phyloP scores from a whole-genome alignment of 2,113 vertebrate genomes.

The Smithornis capensis region DNA sequence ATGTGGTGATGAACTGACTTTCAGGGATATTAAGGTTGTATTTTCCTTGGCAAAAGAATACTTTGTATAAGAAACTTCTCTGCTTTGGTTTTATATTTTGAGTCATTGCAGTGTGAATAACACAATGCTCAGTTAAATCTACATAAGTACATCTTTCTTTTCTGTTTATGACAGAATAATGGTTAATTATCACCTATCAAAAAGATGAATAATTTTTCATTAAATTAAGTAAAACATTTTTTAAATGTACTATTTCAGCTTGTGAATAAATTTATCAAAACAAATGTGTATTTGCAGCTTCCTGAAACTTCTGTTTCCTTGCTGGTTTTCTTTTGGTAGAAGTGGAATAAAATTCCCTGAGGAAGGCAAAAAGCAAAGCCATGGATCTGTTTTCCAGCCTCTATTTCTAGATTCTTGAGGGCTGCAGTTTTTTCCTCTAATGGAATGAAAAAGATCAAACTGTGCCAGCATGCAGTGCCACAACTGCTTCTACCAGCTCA shows the following conservation, averaged over 20 bases:
- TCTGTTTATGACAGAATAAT: conserved; percentile 76
- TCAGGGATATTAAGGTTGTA: not conserved
- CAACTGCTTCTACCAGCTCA: not conserved
- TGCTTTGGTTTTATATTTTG: conserved; percentile 61
- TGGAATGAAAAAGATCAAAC: conserved; percentile 31
- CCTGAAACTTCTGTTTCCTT: conserved; percentile 32
- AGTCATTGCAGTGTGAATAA: conserved; percentile 73
- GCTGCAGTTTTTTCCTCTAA: not conserved
- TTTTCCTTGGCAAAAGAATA: conserved; percentile 47
- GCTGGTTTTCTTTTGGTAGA: not conserved
- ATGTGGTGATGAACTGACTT: conserved; percentile 3
- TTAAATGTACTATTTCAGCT: conserved; percentile 41
- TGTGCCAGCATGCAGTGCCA: not conserved
- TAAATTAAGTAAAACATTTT: conserved; percentile 69
- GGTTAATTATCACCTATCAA: conserved; percentile 74
- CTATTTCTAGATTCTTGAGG: not conserved
- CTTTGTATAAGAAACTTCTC: conserved; percentile 58
- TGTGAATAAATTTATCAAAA: conserved; percentile 64
- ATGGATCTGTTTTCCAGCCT: not conserved
- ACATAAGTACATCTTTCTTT: conserved; percentile 61
- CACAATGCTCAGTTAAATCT: conserved; percentile 60
- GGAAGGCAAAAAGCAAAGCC: not conserved
- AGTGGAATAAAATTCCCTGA: not conserved
- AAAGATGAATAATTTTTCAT: conserved; percentile 68
- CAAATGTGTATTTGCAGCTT: conserved; percentile 43